These are phyloP conservation scores for Polietes domitor DNA, from an alignment of 2,888 invertebrate genomes.

Conservation along the genomic window DNA sequence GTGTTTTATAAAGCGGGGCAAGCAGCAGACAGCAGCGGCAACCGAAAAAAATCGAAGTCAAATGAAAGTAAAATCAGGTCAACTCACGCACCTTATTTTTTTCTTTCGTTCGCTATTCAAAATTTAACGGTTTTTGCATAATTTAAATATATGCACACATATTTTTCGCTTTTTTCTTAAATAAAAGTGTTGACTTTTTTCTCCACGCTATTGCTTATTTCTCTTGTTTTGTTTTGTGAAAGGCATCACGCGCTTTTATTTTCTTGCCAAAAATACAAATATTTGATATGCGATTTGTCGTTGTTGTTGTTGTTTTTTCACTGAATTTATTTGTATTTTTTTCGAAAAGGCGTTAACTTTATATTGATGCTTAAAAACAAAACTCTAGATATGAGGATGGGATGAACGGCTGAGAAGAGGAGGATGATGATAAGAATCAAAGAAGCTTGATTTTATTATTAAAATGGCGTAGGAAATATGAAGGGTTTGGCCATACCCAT, in stretches of 20 bases:
- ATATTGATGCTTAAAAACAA: not conserved
- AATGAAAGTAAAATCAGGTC: constrained; percentile 77
- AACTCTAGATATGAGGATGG: not conserved
- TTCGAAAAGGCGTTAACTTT: constrained; percentile 55
- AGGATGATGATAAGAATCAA: no score
- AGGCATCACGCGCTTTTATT: constrained; percentile 77
- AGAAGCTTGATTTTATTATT: no score
- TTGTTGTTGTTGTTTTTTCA: constrained; percentile 6
- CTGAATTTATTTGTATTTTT: constrained; percentile 55
- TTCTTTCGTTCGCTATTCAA: not conserved
- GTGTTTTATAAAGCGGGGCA: not conserved
- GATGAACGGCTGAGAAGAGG: not conserved
- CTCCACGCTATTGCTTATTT: constrained; percentile 30
- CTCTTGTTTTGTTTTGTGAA: constrained; percentile 72
- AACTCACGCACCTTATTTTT: constrained; percentile 69
- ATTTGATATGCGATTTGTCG: constrained; percentile 47
- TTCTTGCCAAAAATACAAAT: constrained; percentile 27
- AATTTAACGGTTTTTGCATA: constrained; percentile 54
- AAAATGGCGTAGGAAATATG: no score
- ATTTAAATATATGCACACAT: constrained; percentile 58
- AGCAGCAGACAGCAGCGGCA: not conserved
- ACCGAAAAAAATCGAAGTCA: constrained; percentile 57
- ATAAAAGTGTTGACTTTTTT: constrained; percentile 23
- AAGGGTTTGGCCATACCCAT: no score
- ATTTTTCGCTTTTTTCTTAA: constrained; percentile 40